Conservation (phyloP, 2,797 vertebrate species). For the Diplodus puntazzo region DNA sequence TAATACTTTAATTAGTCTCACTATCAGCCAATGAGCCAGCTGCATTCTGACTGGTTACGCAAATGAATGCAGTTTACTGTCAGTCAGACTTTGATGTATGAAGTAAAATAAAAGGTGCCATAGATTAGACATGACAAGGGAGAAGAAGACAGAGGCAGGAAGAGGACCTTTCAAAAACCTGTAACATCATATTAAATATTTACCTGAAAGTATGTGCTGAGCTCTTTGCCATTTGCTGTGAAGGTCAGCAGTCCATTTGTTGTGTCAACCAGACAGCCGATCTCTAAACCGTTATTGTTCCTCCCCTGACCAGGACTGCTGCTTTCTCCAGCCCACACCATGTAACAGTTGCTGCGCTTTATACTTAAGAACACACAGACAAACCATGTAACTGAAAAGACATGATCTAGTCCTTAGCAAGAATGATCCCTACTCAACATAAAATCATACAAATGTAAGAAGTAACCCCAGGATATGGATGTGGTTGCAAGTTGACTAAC, state of each 20-base stretch:
- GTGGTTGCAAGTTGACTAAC: conserved; percentile 76
- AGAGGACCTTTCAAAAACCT: neutral
- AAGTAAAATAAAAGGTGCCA: no score
- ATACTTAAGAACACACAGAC: conserved; percentile 84
- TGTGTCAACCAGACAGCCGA: conserved; percentile 93
- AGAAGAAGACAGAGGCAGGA: neutral
- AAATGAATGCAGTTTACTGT: neutral
- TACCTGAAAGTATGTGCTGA: conserved; percentile 95
- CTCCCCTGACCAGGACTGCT: conserved; percentile 93
- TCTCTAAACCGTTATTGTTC: conserved; percentile 94
- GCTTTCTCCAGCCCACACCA: conserved; percentile 97
- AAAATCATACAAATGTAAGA: neutral
- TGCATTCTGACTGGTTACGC: no score
- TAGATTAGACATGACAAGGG: neutral
- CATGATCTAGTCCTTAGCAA: neutral
- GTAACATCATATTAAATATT: neutral
- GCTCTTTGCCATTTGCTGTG: conserved; percentile 94
- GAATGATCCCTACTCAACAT: neutral
- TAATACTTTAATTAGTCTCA: neutral
- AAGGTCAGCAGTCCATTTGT: conserved; percentile 93
- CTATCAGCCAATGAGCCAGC: neutral
- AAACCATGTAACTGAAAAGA: neutral
- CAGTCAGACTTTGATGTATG: neutral
- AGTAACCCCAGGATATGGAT: neutral
- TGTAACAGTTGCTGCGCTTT: conserved; percentile 98